Base-by-base conservation (phyloP, 1,140 invertebrate genomes). In the Scaptodrosophila lebanonensis region DNA sequence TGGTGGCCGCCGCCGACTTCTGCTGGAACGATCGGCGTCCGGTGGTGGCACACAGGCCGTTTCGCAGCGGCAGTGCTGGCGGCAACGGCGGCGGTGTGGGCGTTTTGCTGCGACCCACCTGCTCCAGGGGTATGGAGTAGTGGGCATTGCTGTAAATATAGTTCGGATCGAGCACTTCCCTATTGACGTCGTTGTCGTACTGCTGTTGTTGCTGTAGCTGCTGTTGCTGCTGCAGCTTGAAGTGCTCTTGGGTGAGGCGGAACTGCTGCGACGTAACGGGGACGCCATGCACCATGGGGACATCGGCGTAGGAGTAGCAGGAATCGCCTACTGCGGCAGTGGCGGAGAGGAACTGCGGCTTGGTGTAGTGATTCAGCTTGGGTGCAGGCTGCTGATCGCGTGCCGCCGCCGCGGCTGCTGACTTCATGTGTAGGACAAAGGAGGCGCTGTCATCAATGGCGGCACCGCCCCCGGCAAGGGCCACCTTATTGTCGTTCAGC, bases 81-180 rank as follows among this genome's bases (percentile, higher is more conserved):
- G 84, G 84, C 49, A 86, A 25, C 15, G 84, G 84, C 2, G 84
- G 85, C 18, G 84, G 84, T 9, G 84, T 86, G 0, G 84, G 84
- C 3, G 84, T 84, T 57, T 84, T 83, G 50, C 51, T 58, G 36
- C 63, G 67, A 6, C 67, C 67, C 35, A 68, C n/a, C 40, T 84
- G 84, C 66, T 86, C 84, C 43, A 86, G 25, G 1, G 84, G 84
- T 73, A 86, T 40, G 4, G 84, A 86, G 30, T 86, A 86, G 42
- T 86, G 84, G 0, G 84, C 64, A 44, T 86, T 86, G 54, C 73
- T 79, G 58, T 86, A 86, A 25, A 86, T 86, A 32, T 86, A 86
- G 40, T 86, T 86, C 35, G 83, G 62, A 48, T 85, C 83, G 49
- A 85, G 54, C 11, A 82, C 66, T 38, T 73, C 84, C 42, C 63